Evolutionary conservation across 2,797 vertebrate species (phyloP), one percentile per base, ranked within the genome.

Genomic region (Semotilus atromaculatus): DNA sequence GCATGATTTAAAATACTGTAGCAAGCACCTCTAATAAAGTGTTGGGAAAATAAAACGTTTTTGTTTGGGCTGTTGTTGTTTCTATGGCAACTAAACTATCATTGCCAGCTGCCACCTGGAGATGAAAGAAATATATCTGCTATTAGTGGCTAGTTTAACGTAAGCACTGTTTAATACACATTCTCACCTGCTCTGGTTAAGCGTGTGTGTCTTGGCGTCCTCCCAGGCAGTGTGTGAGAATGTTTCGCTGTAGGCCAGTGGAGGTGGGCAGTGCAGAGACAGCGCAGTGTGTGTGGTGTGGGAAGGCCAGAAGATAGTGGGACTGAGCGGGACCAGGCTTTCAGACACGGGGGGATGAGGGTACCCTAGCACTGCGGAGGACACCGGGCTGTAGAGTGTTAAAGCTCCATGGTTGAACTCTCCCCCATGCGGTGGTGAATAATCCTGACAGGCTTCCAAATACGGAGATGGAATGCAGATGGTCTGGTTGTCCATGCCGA

Each of bases 381-480:
- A 11, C 0, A 96, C 92, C 0, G 96, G 96, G 87, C 94, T 93
- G 82, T 96, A 99, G 94, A 98, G 97, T 0, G 95, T 89, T 90
- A 98, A 91, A 0, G 96, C 86, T 60, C 89, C 90, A 0, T 91
- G 91, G 64, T 86, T 83, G 8, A 90, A 68, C 58, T 87, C 89
- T 13, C 36, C 71, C 14, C 34, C 48, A 0, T 45, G 79, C 4
- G 64, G 51, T 18, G 51, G 68, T 48, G 94, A 92, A 74, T 96
- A 97, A 1, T 98, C 97, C 0, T 96, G 95, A 64, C 88, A 91
- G 85, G 86, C 94, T 74, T 99, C 97, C 23, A 94, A 80, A 53
- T 97, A 98, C 0, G 96, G 96, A 0, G 98, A 96, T 8, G 97
- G 96, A 76, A 98, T 96, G 85, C 96, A 98, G 72, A 97, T 86